A percentile compares a stretch with the other conserved stretches of the same genome.
Evolutionary conservation across 92 coral and sea anemone genomes (phyloP).

Genomic region (Meandrina meandrites): DNA sequence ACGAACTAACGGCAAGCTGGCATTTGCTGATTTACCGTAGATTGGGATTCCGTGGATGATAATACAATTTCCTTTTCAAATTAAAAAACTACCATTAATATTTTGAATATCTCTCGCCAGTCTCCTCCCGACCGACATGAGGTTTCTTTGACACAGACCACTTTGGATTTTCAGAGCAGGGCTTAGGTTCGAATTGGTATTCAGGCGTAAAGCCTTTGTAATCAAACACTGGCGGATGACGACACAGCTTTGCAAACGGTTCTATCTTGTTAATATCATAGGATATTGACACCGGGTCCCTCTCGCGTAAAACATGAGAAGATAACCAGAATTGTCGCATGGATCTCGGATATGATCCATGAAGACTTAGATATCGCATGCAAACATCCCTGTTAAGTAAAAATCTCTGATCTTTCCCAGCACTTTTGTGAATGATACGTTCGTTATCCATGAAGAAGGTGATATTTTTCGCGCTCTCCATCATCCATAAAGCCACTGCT

Average conservation of each 20-base stretch:
- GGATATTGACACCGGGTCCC: slow-evolving; percentile 1
- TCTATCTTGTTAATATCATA: slow-evolving; percentile 65
- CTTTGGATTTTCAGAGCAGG: slow-evolving; percentile 77
- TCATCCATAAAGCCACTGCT: slow-evolving; percentile 93
- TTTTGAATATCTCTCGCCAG: slow-evolving; percentile 88
- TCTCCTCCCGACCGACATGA: slow-evolving; percentile 84
- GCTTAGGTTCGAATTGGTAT: slow-evolving; percentile 82
- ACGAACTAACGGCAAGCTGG: too few species aligned
- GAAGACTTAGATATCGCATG: slow-evolving; percentile 77
- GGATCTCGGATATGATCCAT: slow-evolving; percentile 81
- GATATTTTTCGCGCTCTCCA: slow-evolving; percentile 72
- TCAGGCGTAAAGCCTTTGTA: slow-evolving; percentile 71
- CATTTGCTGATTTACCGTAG: too few species aligned
- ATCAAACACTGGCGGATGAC: slow-evolving; percentile 69
- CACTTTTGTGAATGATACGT: slow-evolving; percentile 92
- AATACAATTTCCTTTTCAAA: too few species aligned
- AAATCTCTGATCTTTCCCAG: slow-evolving; percentile 83
- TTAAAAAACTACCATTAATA: slow-evolving; percentile 39
- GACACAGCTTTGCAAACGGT: slow-evolving; percentile 73
- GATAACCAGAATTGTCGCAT: slow-evolving; percentile 92
- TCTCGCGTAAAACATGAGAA: slow-evolving; percentile 60
- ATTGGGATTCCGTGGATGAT: too few species aligned
- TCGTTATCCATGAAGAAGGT: slow-evolving; percentile 93
- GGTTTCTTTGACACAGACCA: slow-evolving; percentile 71
- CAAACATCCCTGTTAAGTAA: slow-evolving; percentile 63